Evolutionary conservation across 2,797 vertebrate species (phyloP), one percentile per base, ranked within the genome.

Genomic region (Pogonophryne albipinna): DNA sequence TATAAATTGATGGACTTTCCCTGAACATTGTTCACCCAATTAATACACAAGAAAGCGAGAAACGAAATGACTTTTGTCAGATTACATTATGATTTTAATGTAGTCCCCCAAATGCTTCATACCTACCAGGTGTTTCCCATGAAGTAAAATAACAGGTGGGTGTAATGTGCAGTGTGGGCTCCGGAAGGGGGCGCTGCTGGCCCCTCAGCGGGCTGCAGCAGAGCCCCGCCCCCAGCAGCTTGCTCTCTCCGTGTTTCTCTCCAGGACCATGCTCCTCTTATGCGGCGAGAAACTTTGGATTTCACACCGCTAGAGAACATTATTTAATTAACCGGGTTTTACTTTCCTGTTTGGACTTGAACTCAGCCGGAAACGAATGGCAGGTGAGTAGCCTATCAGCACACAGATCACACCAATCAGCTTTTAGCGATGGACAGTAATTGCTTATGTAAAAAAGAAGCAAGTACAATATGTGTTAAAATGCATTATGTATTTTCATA

Each of bases 371-470:
- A 75, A 20, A 59, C 16, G 62, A 76, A 61, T 61, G 14, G 52
- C 79, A 85, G 84, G 90, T 90, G 78, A 91, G 87, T 7, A 52
- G 51, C 12, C 12, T 31, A 4, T 73, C 31, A 56, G 47, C 44
- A 6, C 19, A 34, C 10, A 58, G 42, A 78, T 50, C 51, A 73
- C 56, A 71, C 16, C 9, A 76, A 68, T 60, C 59, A 73, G 63
- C 62, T 59, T 50, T 41, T 1, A 47, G 12, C 15, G 31, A 34
- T 34, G 31, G 31, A 34, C 4, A 34, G 31, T 34, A 34, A 34
- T 34, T 34, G 5, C 10, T 3, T 7, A 10, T 46, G 12, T 8
- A 4, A n/a, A 67, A 10, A 34, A 38, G 5, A 38, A 50, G 14
- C 2, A 13, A 23, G 61, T 46, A 6, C 4, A 23, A 2, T 3